Evolutionary conservation across 2,113 vertebrate genomes (phyloP), one percentile per base, ranked within the genome.

Genomic region (Scomber scombrus): DNA sequence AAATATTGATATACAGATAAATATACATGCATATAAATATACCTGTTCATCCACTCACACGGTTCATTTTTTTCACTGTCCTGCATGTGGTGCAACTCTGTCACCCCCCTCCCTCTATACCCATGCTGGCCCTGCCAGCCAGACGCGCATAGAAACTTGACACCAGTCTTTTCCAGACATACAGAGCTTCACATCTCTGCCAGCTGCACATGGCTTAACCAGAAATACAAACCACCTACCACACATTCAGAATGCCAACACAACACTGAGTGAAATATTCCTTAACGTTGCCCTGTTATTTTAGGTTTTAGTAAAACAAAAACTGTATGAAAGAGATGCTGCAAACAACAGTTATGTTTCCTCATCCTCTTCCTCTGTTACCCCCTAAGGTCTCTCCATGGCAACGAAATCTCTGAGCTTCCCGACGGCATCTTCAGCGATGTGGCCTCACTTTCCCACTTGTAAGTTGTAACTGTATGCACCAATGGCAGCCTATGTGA

Each of bases 321-420:
- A 31, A n/a, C 11, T 47, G 40, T n/a, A 45, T 54, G 7, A 8
- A 19, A 26, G 21, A 58, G 40, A 45, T 19, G 7, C 29, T 60
- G 14, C 13, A 34, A 23, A 14, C 5, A 34, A 60, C 21, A 12
- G 4, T 47, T 74, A 47, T 31, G 2, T 16, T 21, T 47, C 19
- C 3, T 64, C 8, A 1, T 66, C 46, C 68, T 14, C 13, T 76
- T 54, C 19, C 69, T 67, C 31, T 55, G 4, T 70, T 15, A 16
- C 11, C 43, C 31, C n/a, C 16, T 29, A 85, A 99, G 98, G 93
- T 99, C 98, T 76, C 96, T 99, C 72, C 98, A 99, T 2, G 98
- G 98, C 88, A 99, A 99, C 54, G 97, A 99, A 68, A 94, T 99
- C 90, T 97, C 98, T 5, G 97, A 95, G 83, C 96, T 99, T 58